These are phyloP conservation scores for Globodera rostochiensis DNA, from an alignment of 1,140 invertebrate genomes.

Conservation along the genomic window DNA sequence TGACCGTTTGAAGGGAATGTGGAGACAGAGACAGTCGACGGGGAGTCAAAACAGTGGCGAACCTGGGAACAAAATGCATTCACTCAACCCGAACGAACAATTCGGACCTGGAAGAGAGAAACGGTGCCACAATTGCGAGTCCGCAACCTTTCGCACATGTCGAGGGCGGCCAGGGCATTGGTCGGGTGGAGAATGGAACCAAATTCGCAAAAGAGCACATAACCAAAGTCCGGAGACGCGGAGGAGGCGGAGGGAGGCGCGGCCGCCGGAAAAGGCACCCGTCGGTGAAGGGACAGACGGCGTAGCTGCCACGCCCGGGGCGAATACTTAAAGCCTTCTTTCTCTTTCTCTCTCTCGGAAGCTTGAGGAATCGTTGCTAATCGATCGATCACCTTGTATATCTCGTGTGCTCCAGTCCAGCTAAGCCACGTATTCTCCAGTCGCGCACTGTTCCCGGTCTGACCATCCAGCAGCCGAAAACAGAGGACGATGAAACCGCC, in stretches of 20 bases:
- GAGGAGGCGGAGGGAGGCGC: conserved; percentile 14
- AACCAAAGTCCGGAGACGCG: conserved; percentile 48
- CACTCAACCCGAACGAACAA: conserved; percentile 20
- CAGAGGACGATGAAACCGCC: conserved; percentile 57
- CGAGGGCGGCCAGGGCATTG: conserved; percentile 57
- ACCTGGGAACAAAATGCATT: conserved; percentile 31
- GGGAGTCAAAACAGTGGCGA: conserved; percentile 23
- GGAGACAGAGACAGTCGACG: conserved; percentile 6
- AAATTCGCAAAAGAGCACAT: conserved; percentile 60
- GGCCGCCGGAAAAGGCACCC: background rate
- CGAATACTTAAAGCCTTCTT: conserved; percentile 43
- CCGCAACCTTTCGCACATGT: conserved; percentile 61
- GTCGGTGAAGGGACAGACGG: conserved; percentile 51
- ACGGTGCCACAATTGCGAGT: conserved; percentile 60
- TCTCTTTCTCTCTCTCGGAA: too few relatives aligned
- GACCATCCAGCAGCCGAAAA: conserved; percentile 54
- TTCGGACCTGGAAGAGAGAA: conserved; percentile 58
- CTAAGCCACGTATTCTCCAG: conserved; percentile 58
- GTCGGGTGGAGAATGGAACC: conserved; percentile 60
- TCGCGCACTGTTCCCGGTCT: background rate
- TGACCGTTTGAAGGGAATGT: conserved; percentile 5
- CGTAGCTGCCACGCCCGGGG: conserved; percentile 59
- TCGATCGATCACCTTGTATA: conserved; percentile 43
- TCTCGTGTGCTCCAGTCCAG: conserved; percentile 62
- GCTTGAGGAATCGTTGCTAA: background rate